Evolutionary conservation across 2,888 invertebrate genomes (phyloP).

Genomic region (Apamea anceps): DNA sequence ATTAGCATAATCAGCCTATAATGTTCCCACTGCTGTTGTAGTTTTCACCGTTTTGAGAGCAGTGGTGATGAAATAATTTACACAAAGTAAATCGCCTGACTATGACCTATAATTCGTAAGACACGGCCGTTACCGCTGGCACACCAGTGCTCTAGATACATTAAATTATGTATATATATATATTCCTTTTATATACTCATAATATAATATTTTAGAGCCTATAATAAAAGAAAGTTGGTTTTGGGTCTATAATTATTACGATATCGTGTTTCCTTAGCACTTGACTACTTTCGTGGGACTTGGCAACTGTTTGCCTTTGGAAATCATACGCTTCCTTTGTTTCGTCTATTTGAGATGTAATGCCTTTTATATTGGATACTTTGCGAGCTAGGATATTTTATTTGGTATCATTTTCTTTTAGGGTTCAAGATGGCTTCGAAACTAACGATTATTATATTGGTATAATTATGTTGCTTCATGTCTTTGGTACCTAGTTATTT

Average conservation of each 20-base stretch:
- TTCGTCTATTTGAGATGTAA: conserved; percentile 26
- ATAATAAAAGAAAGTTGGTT: conserved; percentile 16
- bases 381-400: conserved; percentile 6
- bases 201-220: not conserved
- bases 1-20: too few species aligned
- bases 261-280: conserved; percentile 18
- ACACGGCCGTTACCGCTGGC: not conserved
- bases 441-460: not conserved
- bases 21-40: too few species aligned
- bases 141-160: not conserved
- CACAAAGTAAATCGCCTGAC: not conserved
- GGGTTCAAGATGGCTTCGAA: not conserved
- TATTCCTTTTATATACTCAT: not conserved
- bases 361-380: conserved; percentile 25
- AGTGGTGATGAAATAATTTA: not conserved
- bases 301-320: conserved; percentile 23
- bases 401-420: not conserved
- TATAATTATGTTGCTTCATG: too few species aligned
- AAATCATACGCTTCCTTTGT: conserved; percentile 28
- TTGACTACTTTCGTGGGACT: conserved; percentile 12
- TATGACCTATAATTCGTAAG: not conserved
- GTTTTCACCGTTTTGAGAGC: not conserved
- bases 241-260: conserved; percentile 26
- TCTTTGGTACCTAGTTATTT: too few species aligned
- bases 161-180: not conserved